Evolutionary conservation across 2,888 invertebrate species (phyloP).

Genomic region (Theristus sp.): DNA sequence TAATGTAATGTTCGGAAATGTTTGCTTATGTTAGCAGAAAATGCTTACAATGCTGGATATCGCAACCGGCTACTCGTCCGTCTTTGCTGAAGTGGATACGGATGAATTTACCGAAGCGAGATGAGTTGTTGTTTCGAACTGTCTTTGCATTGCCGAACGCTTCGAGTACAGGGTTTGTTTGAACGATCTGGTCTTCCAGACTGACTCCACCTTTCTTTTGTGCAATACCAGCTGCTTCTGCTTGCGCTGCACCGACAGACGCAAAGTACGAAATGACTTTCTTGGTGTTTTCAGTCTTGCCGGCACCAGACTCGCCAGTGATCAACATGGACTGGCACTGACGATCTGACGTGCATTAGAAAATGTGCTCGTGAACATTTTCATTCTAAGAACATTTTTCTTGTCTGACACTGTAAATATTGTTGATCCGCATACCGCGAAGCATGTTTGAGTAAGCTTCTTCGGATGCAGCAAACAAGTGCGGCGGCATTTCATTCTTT

Average conservation of each 20-base stretch:
- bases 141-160: conserved; percentile 99
- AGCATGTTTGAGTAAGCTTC: conserved; percentile 99
- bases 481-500: conserved; percentile 96
- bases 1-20: no score
- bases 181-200: conserved; percentile 94
- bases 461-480: conserved; percentile 97
- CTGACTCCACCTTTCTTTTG: conserved; percentile 47
- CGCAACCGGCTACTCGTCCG: conserved; percentile 98
- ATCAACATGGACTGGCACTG: conserved; percentile 99
- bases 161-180: conserved; percentile 94
- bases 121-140: conserved; percentile 99
- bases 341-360: conserved; percentile 55
- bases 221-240: conserved; percentile 8
- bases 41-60: conserved; percentile 95
- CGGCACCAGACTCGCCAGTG: conserved; percentile 96
- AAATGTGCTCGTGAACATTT: no score
- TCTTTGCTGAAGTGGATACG: conserved; percentile 98
- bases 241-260: conserved; percentile 42
- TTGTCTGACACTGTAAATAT: neutral
- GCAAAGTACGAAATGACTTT: conserved; percentile 96
- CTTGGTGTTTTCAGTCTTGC: conserved; percentile 99
- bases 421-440: conserved; percentile 46
- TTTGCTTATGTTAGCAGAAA: neutral
- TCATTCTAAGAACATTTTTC: no score
- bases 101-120: conserved; percentile 99